Evolutionary conservation across 2,888 invertebrate genomes (phyloP), one percentile per base, ranked within the genome.

Genomic region (Leucoma salicis): DNA sequence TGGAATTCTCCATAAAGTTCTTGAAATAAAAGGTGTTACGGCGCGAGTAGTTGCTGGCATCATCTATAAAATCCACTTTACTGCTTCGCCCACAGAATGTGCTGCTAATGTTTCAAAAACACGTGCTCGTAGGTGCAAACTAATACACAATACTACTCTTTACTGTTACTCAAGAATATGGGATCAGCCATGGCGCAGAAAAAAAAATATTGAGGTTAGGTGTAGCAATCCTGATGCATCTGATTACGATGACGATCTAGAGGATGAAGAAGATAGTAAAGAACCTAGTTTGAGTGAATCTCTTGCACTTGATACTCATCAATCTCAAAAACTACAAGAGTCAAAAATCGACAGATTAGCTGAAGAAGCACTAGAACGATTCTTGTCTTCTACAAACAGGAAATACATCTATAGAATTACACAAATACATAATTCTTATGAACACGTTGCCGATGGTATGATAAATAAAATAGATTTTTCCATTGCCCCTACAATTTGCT

Each of bases 361-460:
- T 33, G 40, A 56, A 35, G 50, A 56, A 37, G 55, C 63, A n/a
- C 31, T 58, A 35, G 21, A 44, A 13, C 56, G 64, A 32, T 74
- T 62, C 44, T 52, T 65, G 31, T 27, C 49, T n/a, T 5, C 36
- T 36, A 48, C 60, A 54, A 80, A 57, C 54, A 76, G 61, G 42
- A 57, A 33, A 67, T 74, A 68, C 53, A 70, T 37, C 57, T 76
- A 60, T 69, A 78, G 40, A 61, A 52, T 78, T 31, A 51, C 53
- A 14, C 64, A 82, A 47, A 66, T 91, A 27, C 48, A 73, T n/a
- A 67, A 76, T 2, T 90, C 90, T 2, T 78, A 78, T 0, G 71
- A 69, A 31, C 91, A 92, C 74, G 68, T 91, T 0, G 91, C 91
- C 0, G 68, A 91, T 8, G 94, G 93, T 13, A 61, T 62, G 11